phyloP scores from a whole-genome alignment of 2,888 invertebrate species.

The Meganola albula region DNA sequence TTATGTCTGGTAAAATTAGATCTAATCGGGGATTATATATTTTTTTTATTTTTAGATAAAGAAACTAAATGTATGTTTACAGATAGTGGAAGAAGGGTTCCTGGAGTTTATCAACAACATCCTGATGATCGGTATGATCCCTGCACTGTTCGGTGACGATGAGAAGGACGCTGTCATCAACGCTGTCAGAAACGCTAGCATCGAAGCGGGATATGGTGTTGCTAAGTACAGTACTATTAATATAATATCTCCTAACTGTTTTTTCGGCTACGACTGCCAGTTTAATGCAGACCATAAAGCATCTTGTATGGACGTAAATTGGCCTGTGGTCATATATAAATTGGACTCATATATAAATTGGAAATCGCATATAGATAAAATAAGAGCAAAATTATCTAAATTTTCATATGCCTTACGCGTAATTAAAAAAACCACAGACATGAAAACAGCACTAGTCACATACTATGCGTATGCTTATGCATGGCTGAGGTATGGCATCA shows the following conservation, averaged over 20 bases:
- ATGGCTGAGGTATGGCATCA: constrained; percentile 4
- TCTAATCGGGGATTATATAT: too few relatives aligned
- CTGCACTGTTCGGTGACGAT: constrained; percentile 91
- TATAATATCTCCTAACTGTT: too few relatives aligned
- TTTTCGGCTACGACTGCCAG: too few relatives aligned
- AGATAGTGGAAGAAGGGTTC: constrained; percentile 88
- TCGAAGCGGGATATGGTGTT: constrained; percentile 83
- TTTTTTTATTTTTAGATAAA: too few relatives aligned
- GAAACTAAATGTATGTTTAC: too few relatives aligned
- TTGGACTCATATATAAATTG: constrained; percentile 13
- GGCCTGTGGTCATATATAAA: too few relatives aligned
- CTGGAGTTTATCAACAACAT: constrained; percentile 95
- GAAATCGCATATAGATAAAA: constrained; percentile 12
- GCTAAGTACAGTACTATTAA: constrained; percentile 75
- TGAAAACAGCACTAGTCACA: constrained; percentile 8
- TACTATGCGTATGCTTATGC: constrained; percentile 12
- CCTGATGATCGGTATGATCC: constrained; percentile 91
- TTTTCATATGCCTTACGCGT: constrained; percentile 12
- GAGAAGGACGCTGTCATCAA: constrained; percentile 90
- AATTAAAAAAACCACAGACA: constrained; percentile 10
- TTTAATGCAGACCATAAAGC: too few relatives aligned
- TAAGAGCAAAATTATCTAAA: constrained; percentile 8
- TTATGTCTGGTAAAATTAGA: too few relatives aligned
- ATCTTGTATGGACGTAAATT: too few relatives aligned
- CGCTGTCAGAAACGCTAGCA: constrained; percentile 82